Percentiles rank a stretch among this genome's conserved stretches.
These are phyloP conservation scores for Eupithecia tripunctaria DNA, from an alignment of 2,888 invertebrate species.

Conservation along the genomic window DNA sequence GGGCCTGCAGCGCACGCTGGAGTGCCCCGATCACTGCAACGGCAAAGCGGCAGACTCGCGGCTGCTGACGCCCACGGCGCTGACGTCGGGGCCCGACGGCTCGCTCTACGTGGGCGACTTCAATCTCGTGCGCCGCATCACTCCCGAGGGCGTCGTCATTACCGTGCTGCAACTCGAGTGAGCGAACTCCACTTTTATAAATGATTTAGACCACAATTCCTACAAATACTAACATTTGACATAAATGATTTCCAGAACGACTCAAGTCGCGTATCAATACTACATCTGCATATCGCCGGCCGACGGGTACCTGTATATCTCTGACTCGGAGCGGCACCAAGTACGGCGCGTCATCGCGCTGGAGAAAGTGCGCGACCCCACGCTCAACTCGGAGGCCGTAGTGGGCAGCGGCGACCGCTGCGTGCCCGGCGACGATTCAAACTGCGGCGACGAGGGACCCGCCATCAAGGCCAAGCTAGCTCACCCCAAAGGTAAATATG, in stretches of 20 bases:
- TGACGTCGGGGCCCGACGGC: slow-evolving; percentile 98
- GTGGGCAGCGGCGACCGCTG: slow-evolving; percentile 97
- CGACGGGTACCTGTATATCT: slow-evolving; percentile 97
- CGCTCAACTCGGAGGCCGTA: slow-evolving; percentile 92
- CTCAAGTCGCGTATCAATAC: slow-evolving; percentile 98
- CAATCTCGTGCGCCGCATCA: slow-evolving; percentile 95
- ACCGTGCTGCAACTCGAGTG: slow-evolving; percentile 95
- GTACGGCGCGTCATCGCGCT: slow-evolving; percentile 91
- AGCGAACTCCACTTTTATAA: slow-evolving; percentile 47
- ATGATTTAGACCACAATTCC: background rate
- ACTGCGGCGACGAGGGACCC: slow-evolving; percentile 97
- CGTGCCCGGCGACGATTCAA: slow-evolving; percentile 95
- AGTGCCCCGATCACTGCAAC: slow-evolving; percentile 94
- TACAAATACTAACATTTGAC: background rate
- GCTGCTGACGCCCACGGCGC: slow-evolving; percentile 95
- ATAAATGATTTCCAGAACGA: slow-evolving; percentile 87
- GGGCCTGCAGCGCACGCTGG: slow-evolving; percentile 92
- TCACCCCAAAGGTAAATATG: slow-evolving; percentile 93
- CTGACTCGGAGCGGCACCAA: slow-evolving; percentile 97
- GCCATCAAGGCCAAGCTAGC: slow-evolving; percentile 96
- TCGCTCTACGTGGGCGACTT: slow-evolving; percentile 98
- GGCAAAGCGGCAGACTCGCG: slow-evolving; percentile 94
- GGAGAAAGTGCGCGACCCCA: slow-evolving; percentile 92
- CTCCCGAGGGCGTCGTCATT: slow-evolving; percentile 94
- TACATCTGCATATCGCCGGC: slow-evolving; percentile 98